Conservation (phyloP, 2,113 vertebrate genomes). For the Mionectes macconnelli region DNA sequence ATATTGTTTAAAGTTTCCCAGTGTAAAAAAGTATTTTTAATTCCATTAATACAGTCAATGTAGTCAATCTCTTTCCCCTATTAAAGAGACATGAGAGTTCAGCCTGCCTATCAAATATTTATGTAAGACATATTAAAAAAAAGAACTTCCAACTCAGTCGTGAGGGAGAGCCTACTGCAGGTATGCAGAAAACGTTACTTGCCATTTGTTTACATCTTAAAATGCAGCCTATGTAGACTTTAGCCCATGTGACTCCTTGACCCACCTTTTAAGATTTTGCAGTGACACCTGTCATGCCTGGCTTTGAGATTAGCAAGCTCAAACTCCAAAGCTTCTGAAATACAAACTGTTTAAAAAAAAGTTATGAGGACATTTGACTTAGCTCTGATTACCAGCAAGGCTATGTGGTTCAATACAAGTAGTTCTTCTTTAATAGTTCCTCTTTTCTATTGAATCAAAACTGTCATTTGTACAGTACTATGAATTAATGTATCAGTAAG, state of each 20-base stretch:
- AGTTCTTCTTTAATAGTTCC: neutral
- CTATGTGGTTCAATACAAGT: neutral
- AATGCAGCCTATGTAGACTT: neutral
- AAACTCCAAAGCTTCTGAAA: neutral
- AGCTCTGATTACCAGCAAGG: neutral
- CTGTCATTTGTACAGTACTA: neutral
- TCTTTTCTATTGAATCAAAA: neutral
- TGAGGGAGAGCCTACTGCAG: neutral
- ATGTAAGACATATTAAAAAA: neutral
- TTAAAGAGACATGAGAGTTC: neutral
- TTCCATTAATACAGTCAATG: neutral
- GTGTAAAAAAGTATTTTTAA: neutral
- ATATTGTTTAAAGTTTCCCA: neutral
- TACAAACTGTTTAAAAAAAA: neutral
- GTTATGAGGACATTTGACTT: neutral
- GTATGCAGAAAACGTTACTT: neutral
- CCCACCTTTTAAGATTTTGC: neutral
- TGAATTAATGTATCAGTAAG: neutral
- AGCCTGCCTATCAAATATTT: neutral
- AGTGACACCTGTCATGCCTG: neutral
- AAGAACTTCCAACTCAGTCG: neutral
- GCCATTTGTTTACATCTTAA: neutral
- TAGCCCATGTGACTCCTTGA: neutral
- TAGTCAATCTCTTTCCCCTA: neutral
- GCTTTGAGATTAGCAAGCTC: neutral